Conservation (phyloP, 2,888 invertebrate genomes). For the Cordylochernes scorpioides region DNA sequence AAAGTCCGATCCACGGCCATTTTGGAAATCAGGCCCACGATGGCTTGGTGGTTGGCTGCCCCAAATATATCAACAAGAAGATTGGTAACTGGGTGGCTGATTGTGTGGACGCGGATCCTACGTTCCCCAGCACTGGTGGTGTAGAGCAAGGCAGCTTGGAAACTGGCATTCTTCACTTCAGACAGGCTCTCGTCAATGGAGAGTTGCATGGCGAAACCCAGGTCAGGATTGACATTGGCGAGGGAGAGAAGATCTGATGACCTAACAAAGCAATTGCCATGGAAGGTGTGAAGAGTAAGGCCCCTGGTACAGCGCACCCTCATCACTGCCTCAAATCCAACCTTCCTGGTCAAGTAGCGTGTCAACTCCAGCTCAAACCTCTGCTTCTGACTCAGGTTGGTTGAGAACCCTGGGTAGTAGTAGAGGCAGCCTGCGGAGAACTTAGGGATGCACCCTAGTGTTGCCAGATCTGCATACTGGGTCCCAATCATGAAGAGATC, state of each 20-base stretch:
- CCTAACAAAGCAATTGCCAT: conserved; percentile 95
- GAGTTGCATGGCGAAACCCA: conserved; percentile 91
- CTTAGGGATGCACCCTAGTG: conserved; percentile 60
- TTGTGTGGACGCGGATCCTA: conserved; percentile 84
- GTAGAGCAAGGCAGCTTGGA: conserved; percentile 89
- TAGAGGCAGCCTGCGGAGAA: conserved; percentile 81
- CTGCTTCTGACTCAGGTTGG: conserved; percentile 41
- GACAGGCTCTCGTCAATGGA: conserved; percentile 69
- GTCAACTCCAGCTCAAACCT: conserved; percentile 46
- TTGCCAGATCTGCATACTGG: conserved; percentile 77
- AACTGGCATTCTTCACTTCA: conserved; percentile 65
- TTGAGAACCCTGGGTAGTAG: conserved; percentile 60
- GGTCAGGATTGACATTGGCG: conserved; percentile 92
- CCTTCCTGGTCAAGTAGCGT: conserved; percentile 76
- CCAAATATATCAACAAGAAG: conserved; percentile 59
- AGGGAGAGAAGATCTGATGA: conserved; percentile 83
- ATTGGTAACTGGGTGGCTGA: conserved; percentile 67
- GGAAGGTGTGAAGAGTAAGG: conserved; percentile 84
- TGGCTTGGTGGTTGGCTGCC: conserved; percentile 72
- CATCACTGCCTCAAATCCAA: conserved; percentile 98
- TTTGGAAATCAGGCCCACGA: conserved; percentile 69
- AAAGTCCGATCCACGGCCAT: conserved; percentile 86
- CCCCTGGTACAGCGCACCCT: conserved; percentile 68
- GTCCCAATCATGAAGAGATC: conserved; percentile 79
- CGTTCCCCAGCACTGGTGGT: conserved; percentile 87